These are phyloP conservation scores for Parnassius smintheus DNA, from an alignment of 2,888 invertebrate species.

Conservation along the genomic window DNA sequence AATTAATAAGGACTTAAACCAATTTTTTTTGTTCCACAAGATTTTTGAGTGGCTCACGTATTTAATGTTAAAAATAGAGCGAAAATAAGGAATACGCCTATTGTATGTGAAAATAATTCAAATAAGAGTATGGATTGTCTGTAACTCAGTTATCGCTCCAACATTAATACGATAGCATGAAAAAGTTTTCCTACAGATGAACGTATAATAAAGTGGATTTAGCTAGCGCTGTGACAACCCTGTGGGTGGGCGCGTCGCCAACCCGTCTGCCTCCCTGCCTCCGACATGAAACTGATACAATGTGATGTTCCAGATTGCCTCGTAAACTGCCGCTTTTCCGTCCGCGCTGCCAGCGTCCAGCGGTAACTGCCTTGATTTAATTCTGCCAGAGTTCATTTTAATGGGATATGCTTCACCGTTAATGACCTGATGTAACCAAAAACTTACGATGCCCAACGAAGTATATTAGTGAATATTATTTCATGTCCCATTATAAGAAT, in stretches of 20 bases:
- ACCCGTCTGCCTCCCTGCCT: constrained; percentile 59
- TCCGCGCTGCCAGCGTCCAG: constrained; percentile 23
- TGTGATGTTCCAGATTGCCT: constrained; percentile 63
- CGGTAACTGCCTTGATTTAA: constrained; percentile 13
- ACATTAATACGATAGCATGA: constrained; percentile 11
- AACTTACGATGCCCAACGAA: too few species aligned
- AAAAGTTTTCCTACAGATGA: constrained; percentile 27
- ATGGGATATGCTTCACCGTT: constrained; percentile 14
- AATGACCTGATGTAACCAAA: not conserved
- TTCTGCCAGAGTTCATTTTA: constrained; percentile 17
- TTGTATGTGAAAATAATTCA: not conserved
- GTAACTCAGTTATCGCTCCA: constrained; percentile 15
- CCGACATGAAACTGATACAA: constrained; percentile 45
- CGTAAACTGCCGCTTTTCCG: constrained; percentile 48
- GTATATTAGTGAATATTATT: too few species aligned
- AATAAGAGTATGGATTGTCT: not conserved
- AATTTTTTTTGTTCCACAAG: too few species aligned
- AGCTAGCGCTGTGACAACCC: constrained; percentile 31
- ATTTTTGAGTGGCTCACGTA: too few species aligned
- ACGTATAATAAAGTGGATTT: constrained; percentile 31
- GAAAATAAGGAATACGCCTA: too few species aligned
- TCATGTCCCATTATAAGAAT: too few species aligned
- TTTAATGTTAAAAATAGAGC: too few species aligned
- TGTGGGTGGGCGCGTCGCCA: constrained; percentile 57
- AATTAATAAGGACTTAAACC: too few species aligned